Conservation (phyloP, 2,888 invertebrate species). For the Leptothorax acervorum region DNA sequence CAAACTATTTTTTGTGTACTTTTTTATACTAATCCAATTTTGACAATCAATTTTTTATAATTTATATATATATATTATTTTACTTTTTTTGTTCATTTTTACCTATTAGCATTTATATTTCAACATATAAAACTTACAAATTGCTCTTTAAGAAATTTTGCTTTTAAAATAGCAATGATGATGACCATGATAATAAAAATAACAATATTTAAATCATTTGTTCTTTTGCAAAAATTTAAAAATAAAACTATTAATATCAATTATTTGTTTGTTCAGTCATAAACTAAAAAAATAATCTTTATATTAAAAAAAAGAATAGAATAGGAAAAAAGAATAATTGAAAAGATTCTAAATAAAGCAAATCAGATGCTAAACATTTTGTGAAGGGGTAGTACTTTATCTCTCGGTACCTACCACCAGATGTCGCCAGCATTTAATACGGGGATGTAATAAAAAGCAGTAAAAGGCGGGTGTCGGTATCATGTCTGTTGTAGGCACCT, state of each 20-base stretch:
- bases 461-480: conserved; percentile 65
- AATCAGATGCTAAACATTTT: neutral
- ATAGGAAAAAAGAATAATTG: neutral
- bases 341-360: neutral
- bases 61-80: neutral
- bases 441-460: conserved; percentile 43
- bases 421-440: conserved; percentile 75
- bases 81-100: neutral
- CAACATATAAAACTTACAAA: neutral
- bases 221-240: neutral
- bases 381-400: conserved; percentile 33
- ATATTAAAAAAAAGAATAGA: neutral
- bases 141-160: neutral
- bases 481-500: conserved; percentile 44
- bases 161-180: neutral
- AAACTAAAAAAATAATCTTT: neutral
- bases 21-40: neutral
- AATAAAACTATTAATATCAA: neutral
- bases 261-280: conserved; percentile 6
- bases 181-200: too few species aligned
- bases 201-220: neutral
- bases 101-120: neutral
- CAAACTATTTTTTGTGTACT: neutral
- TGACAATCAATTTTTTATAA: neutral
- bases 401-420: conserved; percentile 53